A percentile compares a stretch with the other conserved stretches of the same genome.
These are phyloP conservation scores for Uria lomvia DNA, from an alignment of 2,113 vertebrate species.

Conservation along the genomic window DNA sequence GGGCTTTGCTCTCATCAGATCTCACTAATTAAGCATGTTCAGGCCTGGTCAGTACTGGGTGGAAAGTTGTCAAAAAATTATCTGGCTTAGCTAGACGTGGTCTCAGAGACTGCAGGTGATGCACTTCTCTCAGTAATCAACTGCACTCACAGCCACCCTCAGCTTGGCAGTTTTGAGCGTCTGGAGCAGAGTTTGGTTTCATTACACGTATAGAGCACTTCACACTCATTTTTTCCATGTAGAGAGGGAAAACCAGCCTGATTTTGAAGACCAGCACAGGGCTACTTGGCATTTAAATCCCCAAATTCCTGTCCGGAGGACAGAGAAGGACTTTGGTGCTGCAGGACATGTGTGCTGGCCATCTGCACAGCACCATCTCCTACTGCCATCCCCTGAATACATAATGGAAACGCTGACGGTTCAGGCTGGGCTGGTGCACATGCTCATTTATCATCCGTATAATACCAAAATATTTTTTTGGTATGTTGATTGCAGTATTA, in stretches of 20 bases:
- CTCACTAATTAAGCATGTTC: slow-evolving; percentile 42
- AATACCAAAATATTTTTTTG: not conserved
- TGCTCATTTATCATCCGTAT: not conserved
- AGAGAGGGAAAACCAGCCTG: not conserved
- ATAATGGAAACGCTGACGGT: not conserved
- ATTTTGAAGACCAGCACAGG: not conserved
- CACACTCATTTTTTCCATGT: not conserved
- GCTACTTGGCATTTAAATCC: not conserved
- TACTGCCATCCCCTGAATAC: not conserved
- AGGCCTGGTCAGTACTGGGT: slow-evolving; percentile 43
- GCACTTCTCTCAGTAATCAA: not conserved
- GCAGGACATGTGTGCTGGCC: not conserved
- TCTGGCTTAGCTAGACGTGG: not conserved
- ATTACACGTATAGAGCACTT: not conserved
- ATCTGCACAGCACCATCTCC: not conserved
- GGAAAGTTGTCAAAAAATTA: not conserved
- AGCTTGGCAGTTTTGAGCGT: not conserved
- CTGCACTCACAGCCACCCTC: not conserved
- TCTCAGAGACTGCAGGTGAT: not conserved
- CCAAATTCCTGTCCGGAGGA: not conserved
- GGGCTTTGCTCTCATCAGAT: slow-evolving; percentile 32
- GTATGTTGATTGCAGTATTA: not conserved
- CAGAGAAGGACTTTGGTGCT: not conserved
- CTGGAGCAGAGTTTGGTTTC: not conserved
- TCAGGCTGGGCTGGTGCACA: not conserved